phyloP scores from a whole-genome alignment of 2,888 invertebrate species.

The Lathronympha strigana region DNA sequence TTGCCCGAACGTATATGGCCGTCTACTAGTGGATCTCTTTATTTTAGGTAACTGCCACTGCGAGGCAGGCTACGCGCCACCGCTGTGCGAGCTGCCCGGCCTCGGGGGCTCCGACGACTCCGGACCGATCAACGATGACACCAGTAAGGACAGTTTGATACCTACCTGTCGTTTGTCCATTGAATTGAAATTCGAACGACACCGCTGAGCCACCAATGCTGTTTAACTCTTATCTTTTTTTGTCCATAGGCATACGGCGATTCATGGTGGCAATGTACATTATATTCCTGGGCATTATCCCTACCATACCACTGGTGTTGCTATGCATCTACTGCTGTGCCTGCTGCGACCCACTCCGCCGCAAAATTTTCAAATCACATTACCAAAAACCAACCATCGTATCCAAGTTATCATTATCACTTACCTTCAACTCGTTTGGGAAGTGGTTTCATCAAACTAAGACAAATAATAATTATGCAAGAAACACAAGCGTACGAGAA shows the following conservation, averaged over 20 bases:
- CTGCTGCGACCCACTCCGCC: conserved; percentile 84
- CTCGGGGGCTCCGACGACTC: conserved; percentile 95
- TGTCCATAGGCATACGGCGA: conserved; percentile 86
- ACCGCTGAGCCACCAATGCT: too few species aligned
- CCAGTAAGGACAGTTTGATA: conserved; percentile 81
- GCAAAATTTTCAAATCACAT: conserved; percentile 64
- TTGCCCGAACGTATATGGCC: too few species aligned
- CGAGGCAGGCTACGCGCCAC: conserved; percentile 94
- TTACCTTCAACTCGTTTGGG: background rate
- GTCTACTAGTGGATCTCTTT: background rate
- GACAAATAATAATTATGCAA: background rate
- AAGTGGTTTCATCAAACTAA: background rate
- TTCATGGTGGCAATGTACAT: conserved; percentile 93
- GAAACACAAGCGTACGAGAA: background rate
- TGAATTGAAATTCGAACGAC: too few species aligned
- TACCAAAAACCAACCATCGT: background rate
- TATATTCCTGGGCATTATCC: conserved; percentile 94
- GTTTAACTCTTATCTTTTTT: background rate
- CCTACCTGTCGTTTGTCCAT: background rate
- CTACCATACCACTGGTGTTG: conserved; percentile 86
- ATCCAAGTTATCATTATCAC: conserved; percentile 6
- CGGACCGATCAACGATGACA: conserved; percentile 96
- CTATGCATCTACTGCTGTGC: conserved; percentile 90
- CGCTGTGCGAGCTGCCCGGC: conserved; percentile 93
- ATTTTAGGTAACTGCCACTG: conserved; percentile 96